Evolutionary conservation across 2,888 invertebrate genomes (phyloP).

Genomic region (Saturnia pavonia): DNA sequence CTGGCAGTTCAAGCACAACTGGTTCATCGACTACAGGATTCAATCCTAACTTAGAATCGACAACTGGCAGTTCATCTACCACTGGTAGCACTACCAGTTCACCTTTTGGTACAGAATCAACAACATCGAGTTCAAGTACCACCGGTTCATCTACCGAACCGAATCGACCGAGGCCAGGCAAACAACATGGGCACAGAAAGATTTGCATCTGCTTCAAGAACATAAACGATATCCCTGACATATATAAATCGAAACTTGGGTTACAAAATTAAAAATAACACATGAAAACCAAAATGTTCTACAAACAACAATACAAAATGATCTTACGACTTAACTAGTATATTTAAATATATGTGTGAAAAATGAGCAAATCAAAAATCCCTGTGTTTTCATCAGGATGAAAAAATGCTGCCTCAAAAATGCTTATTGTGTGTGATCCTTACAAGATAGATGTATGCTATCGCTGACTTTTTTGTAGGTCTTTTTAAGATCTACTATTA

Average conservation of each 20-base stretch:
- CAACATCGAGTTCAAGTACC: not conserved
- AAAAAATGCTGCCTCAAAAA: too few relatives aligned
- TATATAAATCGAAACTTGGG: not conserved
- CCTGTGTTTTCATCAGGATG: conserved; percentile 1
- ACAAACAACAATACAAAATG: not conserved
- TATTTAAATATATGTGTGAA: not conserved
- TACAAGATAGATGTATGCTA: too few relatives aligned
- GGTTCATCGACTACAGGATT: not conserved
- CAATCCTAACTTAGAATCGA: not conserved
- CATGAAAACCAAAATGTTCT: not conserved
- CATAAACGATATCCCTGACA: conserved; percentile 12
- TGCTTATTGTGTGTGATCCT: too few relatives aligned
- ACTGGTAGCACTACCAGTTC: not conserved
- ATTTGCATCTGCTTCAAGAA: conserved; percentile 10
- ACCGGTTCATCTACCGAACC: not conserved
- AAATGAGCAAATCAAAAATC: conserved; percentile 1
- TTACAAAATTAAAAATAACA: not conserved
- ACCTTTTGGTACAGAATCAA: not conserved
- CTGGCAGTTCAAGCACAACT: not conserved
- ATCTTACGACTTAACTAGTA: not conserved
- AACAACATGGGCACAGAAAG: not conserved
- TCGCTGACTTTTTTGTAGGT: too few relatives aligned
- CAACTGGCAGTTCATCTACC: not conserved
- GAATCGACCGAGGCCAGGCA: not conserved
- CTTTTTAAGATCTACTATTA: too few relatives aligned